Percentiles rank a stretch among this genome's conserved stretches.
Evolutionary conservation across 2,888 invertebrate species (phyloP).

Genomic region (Brachypalpus laphriformis): DNA sequence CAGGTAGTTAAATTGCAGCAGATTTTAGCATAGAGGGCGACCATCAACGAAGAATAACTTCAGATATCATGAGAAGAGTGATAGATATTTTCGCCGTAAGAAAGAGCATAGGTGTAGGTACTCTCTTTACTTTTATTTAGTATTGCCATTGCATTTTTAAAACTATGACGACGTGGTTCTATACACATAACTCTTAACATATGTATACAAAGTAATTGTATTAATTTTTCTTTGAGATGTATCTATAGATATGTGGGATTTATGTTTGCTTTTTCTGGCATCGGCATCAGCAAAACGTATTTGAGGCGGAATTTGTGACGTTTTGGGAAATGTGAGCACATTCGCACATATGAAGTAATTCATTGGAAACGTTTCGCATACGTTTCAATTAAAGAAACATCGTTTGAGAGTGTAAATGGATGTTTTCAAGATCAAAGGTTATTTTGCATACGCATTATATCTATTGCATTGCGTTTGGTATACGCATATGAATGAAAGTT

Average conservation of each 20-base stretch:
- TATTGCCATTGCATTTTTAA: constrained; percentile 21
- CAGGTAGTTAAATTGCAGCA: constrained; percentile 30
- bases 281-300: not conserved
- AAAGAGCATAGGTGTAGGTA: not conserved
- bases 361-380: not conserved
- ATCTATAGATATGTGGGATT: not conserved
- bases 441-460: not conserved
- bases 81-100: constrained; percentile 31
- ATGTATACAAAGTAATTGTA: not conserved
- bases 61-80: constrained; percentile 6
- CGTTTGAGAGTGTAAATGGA: not conserved
- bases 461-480: not conserved
- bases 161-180: not conserved
- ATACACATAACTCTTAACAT: not conserved
- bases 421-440: not conserved
- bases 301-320: not conserved
- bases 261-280: not conserved
- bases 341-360: not conserved
- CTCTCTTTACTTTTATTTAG: not conserved
- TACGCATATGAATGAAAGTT: no score
- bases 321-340: not conserved
- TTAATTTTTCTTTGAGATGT: not conserved
- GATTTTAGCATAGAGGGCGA: not conserved
- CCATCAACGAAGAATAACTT: not conserved
- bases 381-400: not conserved